Conservation (phyloP, 2,888 invertebrate genomes). For the Polyommatus iphigenia region DNA sequence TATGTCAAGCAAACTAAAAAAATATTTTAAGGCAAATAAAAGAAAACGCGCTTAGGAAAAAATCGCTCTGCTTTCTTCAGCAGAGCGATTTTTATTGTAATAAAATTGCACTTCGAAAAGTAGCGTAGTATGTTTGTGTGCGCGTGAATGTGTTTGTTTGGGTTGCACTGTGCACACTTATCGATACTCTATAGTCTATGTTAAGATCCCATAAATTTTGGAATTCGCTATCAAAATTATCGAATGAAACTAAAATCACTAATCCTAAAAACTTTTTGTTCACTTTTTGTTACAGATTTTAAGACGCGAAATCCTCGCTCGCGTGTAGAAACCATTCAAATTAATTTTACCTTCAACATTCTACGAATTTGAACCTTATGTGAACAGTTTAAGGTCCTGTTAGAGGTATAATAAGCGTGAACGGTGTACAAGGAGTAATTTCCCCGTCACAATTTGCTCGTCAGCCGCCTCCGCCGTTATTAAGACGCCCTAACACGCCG, state of each 20-base stretch:
- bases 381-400: neutral
- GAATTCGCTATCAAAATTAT: neutral
- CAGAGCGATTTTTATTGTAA: no score
- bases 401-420: neutral
- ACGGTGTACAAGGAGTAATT: slow-evolving; percentile 54
- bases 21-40: no score
- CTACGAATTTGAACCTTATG: neutral
- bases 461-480: slow-evolving; percentile 56
- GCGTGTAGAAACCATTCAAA: neutral
- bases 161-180: no score
- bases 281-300: neutral
- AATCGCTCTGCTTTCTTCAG: no score
- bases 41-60: no score
- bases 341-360: neutral
- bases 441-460: slow-evolving; percentile 75
- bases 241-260: neutral
- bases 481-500: slow-evolving; percentile 46
- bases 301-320: slow-evolving; percentile 22
- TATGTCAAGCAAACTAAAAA: no score
- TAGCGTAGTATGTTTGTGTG: no score
- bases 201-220: neutral
- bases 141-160: no score
- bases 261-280: neutral
- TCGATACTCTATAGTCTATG: no score
- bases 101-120: no score